Evolutionary conservation across 2,888 invertebrate species (phyloP), one percentile per base, ranked within the genome.

Genomic region (Eupithecia insigniata): DNA sequence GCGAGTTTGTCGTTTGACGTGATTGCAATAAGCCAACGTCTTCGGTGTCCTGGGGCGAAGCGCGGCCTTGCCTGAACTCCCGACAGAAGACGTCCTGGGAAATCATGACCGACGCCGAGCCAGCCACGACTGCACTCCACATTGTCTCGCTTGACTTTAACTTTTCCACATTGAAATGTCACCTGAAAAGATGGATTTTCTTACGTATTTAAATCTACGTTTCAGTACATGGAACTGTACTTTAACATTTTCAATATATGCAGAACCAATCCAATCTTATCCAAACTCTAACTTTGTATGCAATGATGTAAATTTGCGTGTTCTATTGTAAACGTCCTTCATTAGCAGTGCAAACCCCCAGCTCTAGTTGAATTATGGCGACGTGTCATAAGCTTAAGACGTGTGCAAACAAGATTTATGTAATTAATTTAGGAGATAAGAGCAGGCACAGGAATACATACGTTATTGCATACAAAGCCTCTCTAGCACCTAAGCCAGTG

Each of bases 351-450:
- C 90, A 92, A 91, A 91, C 91, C 85, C 46, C 84, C 78, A 79
- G 83, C 87, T 87, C 86, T 83, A 87, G 88, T 89, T 93, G 92
- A 94, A 87, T 93, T 93, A 93, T 92, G 88, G 92, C 89, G 85
- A 83, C 89, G 87, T 89, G 91, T 93, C 92, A 93, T 92, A 91
- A 91, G 93, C 91, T 92, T 92, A 92, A 93, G 93, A 93, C 91
- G 92, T 90, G 90, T 91, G 91, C 90, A 93, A 92, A 93, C 92
- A 93, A 93, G 93, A 93, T 94, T 93, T 94, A 94, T 94, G 92
- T 93, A 92, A 93, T 93, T 93, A 93, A 94, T 94, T 93, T 93
- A 90, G 89, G 88, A 92, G 93, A 94, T 93, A 93, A 93, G 92
- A 91, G 89, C 90, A 87, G 85, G 84, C 85, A 87, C 87, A 89